phyloP scores from a whole-genome alignment of 2,797 vertebrate genomes.

The Helicolenus hilgendorfi region DNA sequence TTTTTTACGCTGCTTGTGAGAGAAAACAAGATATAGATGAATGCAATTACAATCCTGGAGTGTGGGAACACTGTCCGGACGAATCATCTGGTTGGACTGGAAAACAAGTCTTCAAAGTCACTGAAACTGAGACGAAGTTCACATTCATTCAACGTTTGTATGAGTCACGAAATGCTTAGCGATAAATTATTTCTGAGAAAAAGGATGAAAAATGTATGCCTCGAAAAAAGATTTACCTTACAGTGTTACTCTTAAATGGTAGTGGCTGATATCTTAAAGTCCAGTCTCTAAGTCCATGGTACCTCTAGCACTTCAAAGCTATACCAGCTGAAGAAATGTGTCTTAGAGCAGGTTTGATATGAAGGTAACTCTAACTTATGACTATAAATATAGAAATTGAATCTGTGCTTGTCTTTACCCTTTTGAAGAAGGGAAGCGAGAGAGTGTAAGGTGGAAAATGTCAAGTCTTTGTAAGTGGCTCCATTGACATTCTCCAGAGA shows the following conservation, averaged over 20 bases:
- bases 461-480: slow-evolving; percentile 80
- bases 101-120: slow-evolving; percentile 2
- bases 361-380: slow-evolving; percentile 55
- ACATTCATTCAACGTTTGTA: background rate
- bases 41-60: slow-evolving; percentile 42
- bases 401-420: slow-evolving; percentile 70
- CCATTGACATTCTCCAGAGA: slow-evolving; percentile 83
- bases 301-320: slow-evolving; percentile 26
- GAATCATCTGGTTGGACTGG: slow-evolving; percentile 1
- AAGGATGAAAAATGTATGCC: background rate
- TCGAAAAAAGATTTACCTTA: background rate
- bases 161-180: background rate
- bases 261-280: slow-evolving; percentile 1
- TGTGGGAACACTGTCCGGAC: slow-evolving; percentile 5
- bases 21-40: slow-evolving; percentile 68
- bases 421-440: slow-evolving; percentile 56
- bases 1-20: slow-evolving; percentile 30
- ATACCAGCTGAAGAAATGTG: slow-evolving; percentile 18
- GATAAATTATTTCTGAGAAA: background rate
- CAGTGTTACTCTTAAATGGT: background rate
- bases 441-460: slow-evolving; percentile 71
- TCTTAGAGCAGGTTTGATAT: slow-evolving; percentile 51
- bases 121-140: background rate
- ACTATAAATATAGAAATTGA: slow-evolving; percentile 65
- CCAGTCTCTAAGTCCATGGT: background rate